Conservation (phyloP, 2,888 invertebrate genomes). For the Metellina segmentata region DNA sequence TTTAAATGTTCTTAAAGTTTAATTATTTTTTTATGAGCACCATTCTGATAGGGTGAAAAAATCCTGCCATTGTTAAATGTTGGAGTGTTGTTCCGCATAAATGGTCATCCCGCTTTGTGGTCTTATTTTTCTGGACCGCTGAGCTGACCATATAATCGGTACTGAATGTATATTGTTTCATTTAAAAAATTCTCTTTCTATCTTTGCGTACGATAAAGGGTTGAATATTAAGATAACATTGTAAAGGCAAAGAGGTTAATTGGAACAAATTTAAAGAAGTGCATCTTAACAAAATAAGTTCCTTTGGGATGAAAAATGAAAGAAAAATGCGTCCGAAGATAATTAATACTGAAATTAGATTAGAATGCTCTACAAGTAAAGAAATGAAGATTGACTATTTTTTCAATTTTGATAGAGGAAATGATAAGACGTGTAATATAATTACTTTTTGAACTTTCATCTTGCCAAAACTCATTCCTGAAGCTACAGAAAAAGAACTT, state of each 20-base stretch:
- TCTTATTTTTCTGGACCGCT: no score
- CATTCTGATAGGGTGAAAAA: no score
- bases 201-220: neutral
- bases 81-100: no score
- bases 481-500: neutral
- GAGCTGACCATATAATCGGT: no score
- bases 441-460: neutral
- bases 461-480: neutral
- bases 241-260: neutral
- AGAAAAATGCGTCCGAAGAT: neutral
- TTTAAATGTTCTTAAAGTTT: no score
- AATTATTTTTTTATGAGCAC: no score
- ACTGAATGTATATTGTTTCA: neutral
- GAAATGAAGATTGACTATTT: neutral
- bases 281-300: neutral
- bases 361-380: neutral
- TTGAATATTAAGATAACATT: neutral
- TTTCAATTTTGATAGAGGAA: neutral
- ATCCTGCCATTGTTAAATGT: no score
- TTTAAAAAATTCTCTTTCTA: neutral
- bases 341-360: constrained; percentile 24
- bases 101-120: no score
- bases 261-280: neutral
- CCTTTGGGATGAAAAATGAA: neutral
- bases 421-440: neutral